Evolutionary conservation across 2,113 vertebrate genomes (phyloP).

Genomic region (Sinocyclocheilus anophthalmus): DNA sequence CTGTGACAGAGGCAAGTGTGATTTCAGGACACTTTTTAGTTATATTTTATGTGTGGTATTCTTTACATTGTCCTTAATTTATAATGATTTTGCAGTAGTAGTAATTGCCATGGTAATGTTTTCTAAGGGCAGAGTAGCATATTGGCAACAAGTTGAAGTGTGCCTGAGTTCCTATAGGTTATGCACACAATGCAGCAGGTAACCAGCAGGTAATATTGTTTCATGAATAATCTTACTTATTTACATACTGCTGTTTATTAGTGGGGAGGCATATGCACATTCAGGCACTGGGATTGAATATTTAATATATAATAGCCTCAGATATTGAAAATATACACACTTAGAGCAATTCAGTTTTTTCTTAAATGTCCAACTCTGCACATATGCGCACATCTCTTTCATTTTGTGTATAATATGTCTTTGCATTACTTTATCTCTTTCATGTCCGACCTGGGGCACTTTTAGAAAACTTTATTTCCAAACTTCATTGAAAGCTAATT

Average conservation of each 20-base stretch:
- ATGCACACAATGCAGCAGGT: neutral
- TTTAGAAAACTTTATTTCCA: slow-evolving; percentile 14
- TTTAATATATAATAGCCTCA: neutral
- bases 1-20: neutral
- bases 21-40: neutral
- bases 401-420: neutral
- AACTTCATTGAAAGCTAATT: slow-evolving; percentile 28
- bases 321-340: neutral
- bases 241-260: neutral
- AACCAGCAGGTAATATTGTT: neutral
- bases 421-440: neutral
- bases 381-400: neutral
- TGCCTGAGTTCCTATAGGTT: too few species aligned
- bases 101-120: too few species aligned
- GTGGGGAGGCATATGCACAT: neutral
- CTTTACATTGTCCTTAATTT: too few species aligned
- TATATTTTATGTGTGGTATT: too few species aligned
- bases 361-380: too few species aligned
- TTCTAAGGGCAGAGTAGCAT: too few species aligned
- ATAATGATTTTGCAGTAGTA: too few species aligned
- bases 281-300: neutral
- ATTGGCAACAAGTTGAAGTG: too few species aligned
- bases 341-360: too few species aligned
- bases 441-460: neutral
- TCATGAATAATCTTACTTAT: neutral